Percentiles rank a stretch among this genome's conserved stretches.
phyloP scores from a whole-genome alignment of 2,113 vertebrate species.

The Colossoma macropomum region DNA sequence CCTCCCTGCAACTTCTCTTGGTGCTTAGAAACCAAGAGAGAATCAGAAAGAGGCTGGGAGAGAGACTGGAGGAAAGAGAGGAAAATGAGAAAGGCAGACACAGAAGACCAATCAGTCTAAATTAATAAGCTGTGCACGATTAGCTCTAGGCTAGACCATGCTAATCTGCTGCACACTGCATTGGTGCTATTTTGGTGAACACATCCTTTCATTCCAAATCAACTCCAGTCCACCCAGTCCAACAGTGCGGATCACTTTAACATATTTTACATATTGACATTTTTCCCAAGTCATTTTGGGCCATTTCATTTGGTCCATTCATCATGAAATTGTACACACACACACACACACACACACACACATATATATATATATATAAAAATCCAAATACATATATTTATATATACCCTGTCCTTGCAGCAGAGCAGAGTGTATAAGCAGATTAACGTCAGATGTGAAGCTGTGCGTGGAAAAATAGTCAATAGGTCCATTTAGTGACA shows the following conservation, averaged over 20 bases:
- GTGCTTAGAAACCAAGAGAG: conserved; percentile 29
- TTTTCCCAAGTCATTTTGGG: too few relatives aligned
- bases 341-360: too few relatives aligned
- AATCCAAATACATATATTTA: too few relatives aligned
- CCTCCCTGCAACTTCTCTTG: too few relatives aligned
- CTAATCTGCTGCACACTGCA: not conserved
- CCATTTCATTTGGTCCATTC: too few relatives aligned
- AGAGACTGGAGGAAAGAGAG: not conserved
- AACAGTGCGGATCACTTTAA: too few relatives aligned
- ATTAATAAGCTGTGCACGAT: not conserved
- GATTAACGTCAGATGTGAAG: conserved; percentile 18
- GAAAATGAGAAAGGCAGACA: too few relatives aligned
- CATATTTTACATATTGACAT: too few relatives aligned
- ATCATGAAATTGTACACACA: too few relatives aligned
- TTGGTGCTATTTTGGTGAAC: conserved; percentile 1
- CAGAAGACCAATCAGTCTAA: not conserved
- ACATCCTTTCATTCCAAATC: conserved; percentile 8
- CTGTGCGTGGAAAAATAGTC: not conserved
- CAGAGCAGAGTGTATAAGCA: conserved; percentile 3
- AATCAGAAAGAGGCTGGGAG: not conserved
- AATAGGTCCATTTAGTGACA: conserved; percentile 4
- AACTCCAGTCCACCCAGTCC: too few relatives aligned
- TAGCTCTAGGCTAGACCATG: conserved; percentile 8
- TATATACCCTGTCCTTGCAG: not conserved
- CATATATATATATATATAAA: too few relatives aligned